Evolutionary conservation across 2,113 vertebrate genomes (phyloP).

Genomic region (Phyllopteryx taeniolatus): DNA sequence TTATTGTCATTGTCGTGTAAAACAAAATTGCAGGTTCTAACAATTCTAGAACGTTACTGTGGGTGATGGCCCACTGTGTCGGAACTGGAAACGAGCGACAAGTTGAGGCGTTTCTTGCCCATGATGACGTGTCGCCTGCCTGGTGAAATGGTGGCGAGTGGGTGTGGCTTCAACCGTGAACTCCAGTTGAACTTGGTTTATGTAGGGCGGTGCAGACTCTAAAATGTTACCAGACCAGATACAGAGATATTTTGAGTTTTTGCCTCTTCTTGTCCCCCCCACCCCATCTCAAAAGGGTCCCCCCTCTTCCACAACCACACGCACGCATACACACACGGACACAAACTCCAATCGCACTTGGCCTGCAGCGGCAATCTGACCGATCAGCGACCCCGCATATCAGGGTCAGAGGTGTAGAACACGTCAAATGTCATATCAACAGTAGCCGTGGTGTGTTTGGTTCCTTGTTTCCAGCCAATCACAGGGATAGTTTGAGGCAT

Average conservation of each 20-base stretch:
- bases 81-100: neutral
- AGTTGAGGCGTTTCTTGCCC: neutral
- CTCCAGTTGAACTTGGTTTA: slow-evolving; percentile 67
- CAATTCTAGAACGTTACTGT: neutral
- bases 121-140: slow-evolving; percentile 28
- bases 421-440: slow-evolving; percentile 46
- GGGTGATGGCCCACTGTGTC: slow-evolving; percentile 16
- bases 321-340: neutral
- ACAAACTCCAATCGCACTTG: slow-evolving; percentile 20
- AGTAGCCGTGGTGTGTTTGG: slow-evolving; percentile 43
- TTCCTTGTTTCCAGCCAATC: slow-evolving; percentile 31
- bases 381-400: slow-evolving; percentile 61
- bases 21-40: neutral
- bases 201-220: slow-evolving; percentile 31
- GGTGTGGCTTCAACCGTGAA: slow-evolving; percentile 57
- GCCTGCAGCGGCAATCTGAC: slow-evolving; percentile 67
- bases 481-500: slow-evolving; percentile 32
- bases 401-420: slow-evolving; percentile 61
- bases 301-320: slow-evolving; percentile 6
- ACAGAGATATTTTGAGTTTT: slow-evolving; percentile 57
- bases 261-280: slow-evolving; percentile 24
- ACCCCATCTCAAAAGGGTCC: neutral
- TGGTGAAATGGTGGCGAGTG: slow-evolving; percentile 35
- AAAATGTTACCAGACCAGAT: slow-evolving; percentile 46
- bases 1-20: neutral